phyloP scores from a whole-genome alignment of 2,113 vertebrate genomes.

The Anolis sagrei region DNA sequence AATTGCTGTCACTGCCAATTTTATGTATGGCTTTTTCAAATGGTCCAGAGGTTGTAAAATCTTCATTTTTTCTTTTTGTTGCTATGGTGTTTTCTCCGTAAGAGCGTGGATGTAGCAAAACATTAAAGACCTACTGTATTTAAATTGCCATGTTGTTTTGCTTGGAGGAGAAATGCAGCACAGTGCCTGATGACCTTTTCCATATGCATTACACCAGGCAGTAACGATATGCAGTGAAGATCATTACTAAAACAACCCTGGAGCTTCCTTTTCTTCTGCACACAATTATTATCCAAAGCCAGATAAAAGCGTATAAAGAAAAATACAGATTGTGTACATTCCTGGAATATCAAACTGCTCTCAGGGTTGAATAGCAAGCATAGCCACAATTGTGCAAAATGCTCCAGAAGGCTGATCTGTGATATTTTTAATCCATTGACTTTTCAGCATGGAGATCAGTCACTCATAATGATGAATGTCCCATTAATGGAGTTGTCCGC shows the following conservation, averaged over 20 bases:
- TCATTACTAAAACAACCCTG: slow-evolving; percentile 22
- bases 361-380: neutral
- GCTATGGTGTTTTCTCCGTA: neutral
- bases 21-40: neutral
- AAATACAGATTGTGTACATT: slow-evolving; percentile 33
- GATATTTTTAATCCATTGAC: slow-evolving; percentile 17
- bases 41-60: neutral
- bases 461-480: neutral
- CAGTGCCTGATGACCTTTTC: slow-evolving; percentile 39
- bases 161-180: slow-evolving; percentile 19
- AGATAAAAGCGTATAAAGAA: slow-evolving; percentile 20
- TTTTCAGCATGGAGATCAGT: neutral
- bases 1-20: neutral
- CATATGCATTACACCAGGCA: slow-evolving; percentile 19
- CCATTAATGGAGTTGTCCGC: neutral
- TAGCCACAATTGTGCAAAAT: slow-evolving; percentile 16
- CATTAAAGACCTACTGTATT: slow-evolving; percentile 5
- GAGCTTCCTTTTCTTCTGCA: slow-evolving; percentile 13
- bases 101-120: neutral
- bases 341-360: neutral
- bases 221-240: slow-evolving; percentile 26
- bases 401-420: slow-evolving; percentile 10
- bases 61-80: neutral
- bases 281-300: slow-evolving; percentile 16
- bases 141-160: slow-evolving; percentile 7